Base-by-base conservation (phyloP, 37 sponge, comb jelly and placozoan species). In the Chondrilla cf. caribensis region DNA sequence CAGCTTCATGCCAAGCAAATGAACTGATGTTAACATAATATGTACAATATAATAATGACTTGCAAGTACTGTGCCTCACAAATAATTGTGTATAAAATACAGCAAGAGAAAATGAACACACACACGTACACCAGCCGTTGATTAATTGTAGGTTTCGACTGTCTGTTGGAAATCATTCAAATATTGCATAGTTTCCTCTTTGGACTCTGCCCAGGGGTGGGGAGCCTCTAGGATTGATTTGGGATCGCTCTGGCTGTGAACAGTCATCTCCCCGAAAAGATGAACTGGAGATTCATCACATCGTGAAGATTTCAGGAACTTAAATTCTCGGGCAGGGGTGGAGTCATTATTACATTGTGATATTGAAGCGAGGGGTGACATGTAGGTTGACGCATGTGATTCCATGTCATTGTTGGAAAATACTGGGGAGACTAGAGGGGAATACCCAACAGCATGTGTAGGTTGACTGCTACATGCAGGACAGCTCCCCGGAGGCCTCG, bases 131-230 rank as follows among this genome's bases (percentile, higher is more conserved):
- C 6, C n/a, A n/a, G n/a, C n/a, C n/a, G n/a, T 19, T 6, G 15
- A 62, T 62, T 22, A 62, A 62, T 62, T 62, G 64, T 19, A 62
- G 5, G 64, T 62, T 26, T 29, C 64, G 15, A 62, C 15, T 15
- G 25, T 62, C 7, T 29, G 29, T 22, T 62, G 25, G 29, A 29
- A 62, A 62, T 62, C 29, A 32, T 70, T 31, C 72, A 70, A 70
- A 21, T 70, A 21, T 21, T 38, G 39, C 21, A 70, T 9, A 6
- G 76, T 73, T n/a, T 73, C 76, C 44, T 73, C 64, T 21, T 80
- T 88, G 11, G 89, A 88, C 51, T 92, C 93, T 21, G 93, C 84
- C 93, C 93, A 92, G 3, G 93, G 93, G 72, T 92, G 93, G 38
- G 85, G 71, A 58, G 78, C 57, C 85, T 88, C 77, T 31, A 84